Evolutionary conservation across 2,888 invertebrate genomes (phyloP).

Genomic region (Digitonthophagus gazella): DNA sequence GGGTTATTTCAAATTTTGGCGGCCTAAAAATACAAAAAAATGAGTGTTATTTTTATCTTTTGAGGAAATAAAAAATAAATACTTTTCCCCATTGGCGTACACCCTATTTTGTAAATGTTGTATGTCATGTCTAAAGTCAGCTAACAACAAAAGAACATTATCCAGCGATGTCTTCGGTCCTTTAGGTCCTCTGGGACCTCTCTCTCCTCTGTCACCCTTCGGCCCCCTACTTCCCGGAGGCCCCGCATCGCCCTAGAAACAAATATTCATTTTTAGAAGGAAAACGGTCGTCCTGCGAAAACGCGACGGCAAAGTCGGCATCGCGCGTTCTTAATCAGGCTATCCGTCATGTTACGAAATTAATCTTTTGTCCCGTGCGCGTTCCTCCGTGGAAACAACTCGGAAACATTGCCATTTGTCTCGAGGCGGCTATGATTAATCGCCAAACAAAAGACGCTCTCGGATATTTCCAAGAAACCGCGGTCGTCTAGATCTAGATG

Average conservation of each 20-base stretch:
- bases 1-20: conserved; percentile 60
- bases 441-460: not conserved
- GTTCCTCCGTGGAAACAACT: not conserved
- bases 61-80: conserved; percentile 35
- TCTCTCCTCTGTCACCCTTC: conserved; percentile 60
- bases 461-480: not conserved
- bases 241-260: conserved; percentile 60
- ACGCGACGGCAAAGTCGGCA: no score
- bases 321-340: not conserved
- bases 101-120: conserved; percentile 60
- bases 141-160: conserved; percentile 62
- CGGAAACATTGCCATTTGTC: not conserved
- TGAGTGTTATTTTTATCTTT: not conserved
- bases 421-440: not conserved
- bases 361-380: not conserved
- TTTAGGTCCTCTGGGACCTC: conserved; percentile 59
- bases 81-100: conserved; percentile 59
- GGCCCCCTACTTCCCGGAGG: conserved; percentile 61
- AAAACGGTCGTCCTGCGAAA: no score
- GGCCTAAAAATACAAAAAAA: conserved; percentile 49
- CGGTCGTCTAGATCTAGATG: not conserved
- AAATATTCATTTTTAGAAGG: no score
- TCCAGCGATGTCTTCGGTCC: conserved; percentile 64
- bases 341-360: not conserved
- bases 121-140: conserved; percentile 64